Conservation (phyloP, 2,797 vertebrate genomes). For the Phoebastria nigripes region DNA sequence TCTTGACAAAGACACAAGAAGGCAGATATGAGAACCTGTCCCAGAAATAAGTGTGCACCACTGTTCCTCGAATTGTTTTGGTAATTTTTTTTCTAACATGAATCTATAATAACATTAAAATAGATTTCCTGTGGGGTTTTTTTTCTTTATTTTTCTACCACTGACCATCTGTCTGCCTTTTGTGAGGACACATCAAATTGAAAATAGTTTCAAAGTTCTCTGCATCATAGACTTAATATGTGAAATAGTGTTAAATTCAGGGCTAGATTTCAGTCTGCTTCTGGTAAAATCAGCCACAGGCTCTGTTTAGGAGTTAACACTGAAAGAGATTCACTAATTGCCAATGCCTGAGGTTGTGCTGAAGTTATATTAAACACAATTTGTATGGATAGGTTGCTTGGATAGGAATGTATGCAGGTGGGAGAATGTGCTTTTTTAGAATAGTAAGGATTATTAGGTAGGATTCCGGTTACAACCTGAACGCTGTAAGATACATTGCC, state of each 20-base stretch:
- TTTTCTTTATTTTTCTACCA: background rate
- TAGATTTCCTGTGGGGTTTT: background rate
- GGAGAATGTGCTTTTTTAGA: background rate
- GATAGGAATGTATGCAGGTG: background rate
- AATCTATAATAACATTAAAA: background rate
- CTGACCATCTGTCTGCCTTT: background rate
- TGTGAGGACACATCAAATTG: background rate
- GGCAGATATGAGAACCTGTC: background rate
- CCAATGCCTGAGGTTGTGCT: background rate
- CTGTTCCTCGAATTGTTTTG: background rate
- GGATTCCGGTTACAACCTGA: background rate
- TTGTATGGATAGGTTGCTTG: background rate
- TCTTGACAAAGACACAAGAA: background rate
- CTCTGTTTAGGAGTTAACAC: background rate
- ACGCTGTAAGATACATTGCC: background rate
- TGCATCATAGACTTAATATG: background rate
- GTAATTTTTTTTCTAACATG: background rate
- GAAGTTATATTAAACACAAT: background rate
- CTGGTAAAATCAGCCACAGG: background rate
- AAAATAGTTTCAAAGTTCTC: background rate
- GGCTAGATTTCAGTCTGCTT: background rate
- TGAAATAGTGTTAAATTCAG: background rate
- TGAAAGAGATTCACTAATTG: background rate
- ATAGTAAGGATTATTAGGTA: background rate
- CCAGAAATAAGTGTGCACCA: background rate